Evolutionary conservation across 1,140 invertebrate genomes (phyloP).

Genomic region (Cylas formicarius): DNA sequence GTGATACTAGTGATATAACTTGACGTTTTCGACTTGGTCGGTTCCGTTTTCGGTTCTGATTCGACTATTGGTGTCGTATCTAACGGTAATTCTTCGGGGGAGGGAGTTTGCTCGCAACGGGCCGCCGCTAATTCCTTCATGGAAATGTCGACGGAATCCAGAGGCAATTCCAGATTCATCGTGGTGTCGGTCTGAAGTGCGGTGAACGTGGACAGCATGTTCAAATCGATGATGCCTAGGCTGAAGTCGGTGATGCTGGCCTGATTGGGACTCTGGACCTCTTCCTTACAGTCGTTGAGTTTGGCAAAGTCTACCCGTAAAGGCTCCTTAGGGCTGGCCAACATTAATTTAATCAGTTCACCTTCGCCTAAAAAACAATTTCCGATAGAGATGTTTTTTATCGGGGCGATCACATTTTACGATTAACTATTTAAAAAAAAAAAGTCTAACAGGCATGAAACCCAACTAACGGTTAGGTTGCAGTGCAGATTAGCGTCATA

Average conservation of each 20-base stretch:
- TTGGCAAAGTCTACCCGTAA: neutral
- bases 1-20: constrained; percentile 76
- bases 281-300: constrained; percentile 9
- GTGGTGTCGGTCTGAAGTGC: constrained; percentile 45
- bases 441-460: too few relatives aligned
- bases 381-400: too few relatives aligned
- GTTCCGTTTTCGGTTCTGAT: constrained; percentile 47
- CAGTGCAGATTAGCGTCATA: too few relatives aligned
- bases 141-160: constrained; percentile 37
- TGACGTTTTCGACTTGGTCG: constrained; percentile 52
- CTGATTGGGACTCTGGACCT: constrained; percentile 31
- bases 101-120: constrained; percentile 66
- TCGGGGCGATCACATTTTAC: too few relatives aligned
- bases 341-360: too few relatives aligned
- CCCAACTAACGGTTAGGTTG: too few relatives aligned
- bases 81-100: constrained; percentile 71
- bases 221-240: constrained; percentile 34
- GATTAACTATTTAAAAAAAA: too few relatives aligned
- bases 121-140: constrained; percentile 25
- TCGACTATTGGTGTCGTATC: constrained; percentile 52
- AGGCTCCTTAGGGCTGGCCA: too few relatives aligned
- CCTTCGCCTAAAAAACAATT: too few relatives aligned
- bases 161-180: constrained; percentile 52
- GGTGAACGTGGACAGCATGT: constrained; percentile 27
- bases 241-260: constrained; percentile 32